Conservation (phyloP, 1,140 invertebrate genomes). For the Oryctes rhinoceros region DNA sequence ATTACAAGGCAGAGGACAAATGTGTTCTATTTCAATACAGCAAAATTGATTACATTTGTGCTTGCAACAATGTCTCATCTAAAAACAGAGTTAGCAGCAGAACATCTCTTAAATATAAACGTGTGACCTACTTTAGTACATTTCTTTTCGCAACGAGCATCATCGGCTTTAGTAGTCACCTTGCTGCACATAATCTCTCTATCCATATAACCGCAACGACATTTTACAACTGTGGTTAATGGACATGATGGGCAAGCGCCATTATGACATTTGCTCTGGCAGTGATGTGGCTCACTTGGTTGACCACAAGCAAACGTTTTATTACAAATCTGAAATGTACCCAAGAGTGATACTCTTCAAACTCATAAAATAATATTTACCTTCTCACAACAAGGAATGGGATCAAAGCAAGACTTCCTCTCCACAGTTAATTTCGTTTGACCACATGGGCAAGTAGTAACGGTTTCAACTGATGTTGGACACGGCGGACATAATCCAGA, state of each 20-base stretch:
- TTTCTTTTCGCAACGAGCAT: constrained; percentile 83
- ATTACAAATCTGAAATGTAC: constrained; percentile 68
- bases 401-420: constrained; percentile 80
- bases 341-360: not conserved
- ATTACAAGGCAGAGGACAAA: constrained; percentile 84
- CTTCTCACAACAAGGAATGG: constrained; percentile 85
- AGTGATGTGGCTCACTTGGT: constrained; percentile 72
- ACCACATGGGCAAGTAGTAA: constrained; percentile 87
- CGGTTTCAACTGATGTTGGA: constrained; percentile 67
- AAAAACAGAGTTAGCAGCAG: constrained; percentile 48
- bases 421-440: constrained; percentile 67
- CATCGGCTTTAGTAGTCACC: constrained; percentile 73
- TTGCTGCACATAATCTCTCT: constrained; percentile 83
- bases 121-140: constrained; percentile 78
- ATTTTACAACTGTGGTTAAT: constrained; percentile 78
- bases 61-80: constrained; percentile 83
- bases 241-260: constrained; percentile 86
- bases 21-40: constrained; percentile 87
- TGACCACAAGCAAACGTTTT: constrained; percentile 85
- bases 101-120: not conserved
- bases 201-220: constrained; percentile 90
- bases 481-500: constrained; percentile 72
- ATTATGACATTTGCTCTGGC: constrained; percentile 76
- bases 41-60: constrained; percentile 90
- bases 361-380: constrained; percentile 45